Evolutionary conservation across 2,113 vertebrate species (phyloP).

Genomic region (Camelus bactrianus): DNA sequence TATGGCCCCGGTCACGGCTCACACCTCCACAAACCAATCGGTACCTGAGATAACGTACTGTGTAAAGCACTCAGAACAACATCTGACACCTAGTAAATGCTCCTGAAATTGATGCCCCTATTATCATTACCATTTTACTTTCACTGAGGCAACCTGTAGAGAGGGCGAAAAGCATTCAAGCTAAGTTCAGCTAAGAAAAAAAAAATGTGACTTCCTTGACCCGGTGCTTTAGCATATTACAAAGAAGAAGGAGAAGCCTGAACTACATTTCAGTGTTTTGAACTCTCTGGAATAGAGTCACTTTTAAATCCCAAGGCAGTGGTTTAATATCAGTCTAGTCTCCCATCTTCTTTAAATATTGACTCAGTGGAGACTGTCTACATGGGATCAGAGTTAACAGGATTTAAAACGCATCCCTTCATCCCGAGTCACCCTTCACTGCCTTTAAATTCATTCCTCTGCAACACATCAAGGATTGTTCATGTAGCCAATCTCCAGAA

Average conservation of each 20-base stretch:
- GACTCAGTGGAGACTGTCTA: conserved; percentile 32
- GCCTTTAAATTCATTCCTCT: conserved; percentile 62
- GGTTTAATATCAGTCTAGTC: not conserved
- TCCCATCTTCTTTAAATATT: conserved; percentile 48
- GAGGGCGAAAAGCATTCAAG: not conserved
- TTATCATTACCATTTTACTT: not conserved
- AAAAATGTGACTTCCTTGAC: not conserved
- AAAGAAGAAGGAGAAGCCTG: not conserved
- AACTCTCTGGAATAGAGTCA: not conserved
- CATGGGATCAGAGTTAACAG: conserved; percentile 3
- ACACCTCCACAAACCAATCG: too few species aligned
- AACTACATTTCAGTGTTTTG: not conserved
- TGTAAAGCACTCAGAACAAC: not conserved
- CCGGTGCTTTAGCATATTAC: too few species aligned
- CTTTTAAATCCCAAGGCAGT: not conserved
- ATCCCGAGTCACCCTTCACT: not conserved
- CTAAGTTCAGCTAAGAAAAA: not conserved
- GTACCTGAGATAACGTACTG: not conserved
- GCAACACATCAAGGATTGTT: not conserved
- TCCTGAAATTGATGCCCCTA: not conserved
- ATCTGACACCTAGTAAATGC: not conserved
- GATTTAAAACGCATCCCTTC: conserved; percentile 52
- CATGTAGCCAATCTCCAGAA: not conserved
- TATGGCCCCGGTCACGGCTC: rapidly evolving
- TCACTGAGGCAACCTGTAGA: not conserved